These are phyloP conservation scores for Pristionchus fissidentatus DNA, from an alignment of 2,888 invertebrate genomes.

Conservation along the genomic window DNA sequence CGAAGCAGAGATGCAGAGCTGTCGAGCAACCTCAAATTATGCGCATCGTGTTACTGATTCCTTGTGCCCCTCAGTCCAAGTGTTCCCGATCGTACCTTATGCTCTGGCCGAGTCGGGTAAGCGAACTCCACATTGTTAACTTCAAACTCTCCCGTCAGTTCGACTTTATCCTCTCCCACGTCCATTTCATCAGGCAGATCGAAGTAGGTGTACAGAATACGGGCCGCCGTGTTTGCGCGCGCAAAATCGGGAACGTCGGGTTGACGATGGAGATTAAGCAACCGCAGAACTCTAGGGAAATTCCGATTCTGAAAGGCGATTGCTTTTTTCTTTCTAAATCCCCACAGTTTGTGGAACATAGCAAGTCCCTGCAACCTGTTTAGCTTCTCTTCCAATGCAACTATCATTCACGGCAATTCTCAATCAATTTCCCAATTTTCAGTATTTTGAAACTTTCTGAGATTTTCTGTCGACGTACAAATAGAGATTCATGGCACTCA, in stretches of 20 bases:
- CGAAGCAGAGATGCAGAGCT: constrained; percentile 56
- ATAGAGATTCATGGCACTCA: neutral
- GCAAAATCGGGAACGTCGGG: constrained; percentile 32
- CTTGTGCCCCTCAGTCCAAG: neutral
- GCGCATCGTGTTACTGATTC: neutral
- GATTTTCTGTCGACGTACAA: neutral
- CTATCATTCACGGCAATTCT: too few relatives aligned
- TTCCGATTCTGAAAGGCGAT: constrained; percentile 2
- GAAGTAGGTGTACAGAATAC: neutral
- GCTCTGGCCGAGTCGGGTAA: constrained; percentile 86
- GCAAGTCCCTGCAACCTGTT: too few relatives aligned
- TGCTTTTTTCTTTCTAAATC: too few relatives aligned
- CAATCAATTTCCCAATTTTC: too few relatives aligned
- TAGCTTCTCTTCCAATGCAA: too few relatives aligned
- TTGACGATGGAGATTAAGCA: neutral
- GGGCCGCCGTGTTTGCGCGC: neutral
- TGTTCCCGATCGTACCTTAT: constrained; percentile 79
- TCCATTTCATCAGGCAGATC: neutral
- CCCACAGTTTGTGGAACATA: too few relatives aligned
- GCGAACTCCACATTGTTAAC: constrained; percentile 83
- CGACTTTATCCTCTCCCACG: neutral
- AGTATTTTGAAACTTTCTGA: neutral
- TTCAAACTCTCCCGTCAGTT: neutral
- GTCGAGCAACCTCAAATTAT: constrained; percentile 4
- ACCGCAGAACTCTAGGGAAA: constrained; percentile 30